These are phyloP conservation scores for Reticulitermes speratus DNA, from an alignment of 1,140 invertebrate genomes.

Conservation along the genomic window DNA sequence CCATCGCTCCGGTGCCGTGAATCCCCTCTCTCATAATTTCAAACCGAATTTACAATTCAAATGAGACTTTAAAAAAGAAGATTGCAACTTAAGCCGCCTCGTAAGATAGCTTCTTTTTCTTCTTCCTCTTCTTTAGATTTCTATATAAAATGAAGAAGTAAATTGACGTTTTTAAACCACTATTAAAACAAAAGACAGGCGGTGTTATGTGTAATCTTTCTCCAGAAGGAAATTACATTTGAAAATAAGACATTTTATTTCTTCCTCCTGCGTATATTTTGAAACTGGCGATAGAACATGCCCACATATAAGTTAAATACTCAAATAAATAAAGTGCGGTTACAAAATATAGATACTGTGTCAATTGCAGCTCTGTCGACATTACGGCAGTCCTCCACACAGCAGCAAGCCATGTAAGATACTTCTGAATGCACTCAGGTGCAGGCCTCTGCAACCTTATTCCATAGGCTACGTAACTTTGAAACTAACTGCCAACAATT, in stretches of 20 bases:
- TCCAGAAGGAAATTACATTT: conserved; percentile 8
- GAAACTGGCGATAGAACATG: background rate
- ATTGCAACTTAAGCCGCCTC: conserved; percentile 13
- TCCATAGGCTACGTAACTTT: no score
- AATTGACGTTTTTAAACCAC: conserved; percentile 13
- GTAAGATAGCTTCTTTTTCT: background rate
- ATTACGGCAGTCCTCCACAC: no score
- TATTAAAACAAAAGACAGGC: conserved; percentile 12
- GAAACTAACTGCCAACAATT: no score
- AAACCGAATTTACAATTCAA: conserved; percentile 10
- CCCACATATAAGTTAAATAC: no score
- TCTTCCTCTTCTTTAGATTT: background rate
- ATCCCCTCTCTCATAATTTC: background rate
- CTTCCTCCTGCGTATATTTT: background rate
- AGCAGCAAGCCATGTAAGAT: no score
- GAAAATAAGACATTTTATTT: conserved; percentile 1
- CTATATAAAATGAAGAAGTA: conserved; percentile 17
- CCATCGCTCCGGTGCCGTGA: background rate
- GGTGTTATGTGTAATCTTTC: conserved; percentile 5
- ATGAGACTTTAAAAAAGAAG: background rate
- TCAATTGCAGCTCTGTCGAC: no score
- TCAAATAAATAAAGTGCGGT: no score
- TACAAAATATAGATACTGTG: no score
- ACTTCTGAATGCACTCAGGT: no score
- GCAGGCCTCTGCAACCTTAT: no score